Conservation (phyloP, 2,797 vertebrate species). For the Nannoperca australis region DNA sequence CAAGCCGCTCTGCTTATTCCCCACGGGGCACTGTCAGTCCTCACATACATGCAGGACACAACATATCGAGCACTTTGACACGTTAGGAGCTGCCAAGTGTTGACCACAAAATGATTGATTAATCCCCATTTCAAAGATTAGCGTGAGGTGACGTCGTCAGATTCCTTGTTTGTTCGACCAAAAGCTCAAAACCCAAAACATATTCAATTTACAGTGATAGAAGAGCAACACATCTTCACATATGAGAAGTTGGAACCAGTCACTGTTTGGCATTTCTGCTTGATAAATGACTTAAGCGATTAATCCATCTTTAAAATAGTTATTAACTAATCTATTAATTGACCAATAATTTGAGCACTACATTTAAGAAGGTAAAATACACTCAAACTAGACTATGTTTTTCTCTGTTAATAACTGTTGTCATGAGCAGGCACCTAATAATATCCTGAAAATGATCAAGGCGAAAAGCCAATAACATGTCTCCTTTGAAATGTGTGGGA, state of each 20-base stretch:
- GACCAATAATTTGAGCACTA: background rate
- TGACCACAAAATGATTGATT: background rate
- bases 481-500: constrained; percentile 81
- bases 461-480: constrained; percentile 69
- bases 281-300: background rate
- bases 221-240: background rate
- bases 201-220: background rate
- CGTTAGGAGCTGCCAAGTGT: too few species aligned
- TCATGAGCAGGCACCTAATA: constrained; percentile 76
- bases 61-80: constrained; percentile 23
- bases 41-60: constrained; percentile 37
- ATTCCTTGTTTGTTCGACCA: background rate
- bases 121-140: background rate
- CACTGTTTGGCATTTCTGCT: background rate
- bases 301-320: background rate
- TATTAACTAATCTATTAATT: background rate
- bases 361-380: constrained; percentile 18
- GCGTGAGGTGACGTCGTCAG: background rate
- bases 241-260: background rate
- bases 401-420: constrained; percentile 30
- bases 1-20: constrained; percentile 33
- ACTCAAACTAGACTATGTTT: constrained; percentile 39
- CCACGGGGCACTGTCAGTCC: constrained; percentile 41
- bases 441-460: constrained; percentile 79
- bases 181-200: background rate